Percentiles rank a stretch among this genome's conserved stretches.
Evolutionary conservation across 2,888 invertebrate genomes (phyloP).

Genomic region (Teleiodes luculella): DNA sequence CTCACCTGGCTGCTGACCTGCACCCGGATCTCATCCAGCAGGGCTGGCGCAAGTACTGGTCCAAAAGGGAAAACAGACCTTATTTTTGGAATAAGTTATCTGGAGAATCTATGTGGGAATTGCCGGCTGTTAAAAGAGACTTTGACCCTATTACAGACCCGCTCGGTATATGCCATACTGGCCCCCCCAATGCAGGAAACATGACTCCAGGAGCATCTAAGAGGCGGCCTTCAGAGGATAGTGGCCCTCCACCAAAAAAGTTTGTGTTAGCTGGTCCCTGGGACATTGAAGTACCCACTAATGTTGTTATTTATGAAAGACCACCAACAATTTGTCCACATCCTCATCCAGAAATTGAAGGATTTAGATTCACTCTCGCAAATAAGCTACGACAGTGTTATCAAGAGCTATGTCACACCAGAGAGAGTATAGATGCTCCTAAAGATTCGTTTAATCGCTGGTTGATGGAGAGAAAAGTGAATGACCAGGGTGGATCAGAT

Average conservation of each 20-base stretch:
- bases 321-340: conserved; percentile 91
- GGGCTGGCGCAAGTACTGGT: conserved; percentile 99
- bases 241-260: conserved; percentile 89
- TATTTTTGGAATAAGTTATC: conserved; percentile 98
- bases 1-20: conserved; percentile 66
- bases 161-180: conserved; percentile 85
- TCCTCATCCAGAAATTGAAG: conserved; percentile 96
- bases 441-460: conserved; percentile 97
- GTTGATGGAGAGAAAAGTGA: conserved; percentile 96
- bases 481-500: conserved; percentile 91
- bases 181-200: conserved; percentile 61
- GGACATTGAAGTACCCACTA: conserved; percentile 96
- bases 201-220: conserved; percentile 81
- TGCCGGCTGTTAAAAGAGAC: conserved; percentile 89
- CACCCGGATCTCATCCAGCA: conserved; percentile 82
- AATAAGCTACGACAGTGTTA: conserved; percentile 93
- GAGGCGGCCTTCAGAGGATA: conserved; percentile 88
- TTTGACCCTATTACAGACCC: conserved; percentile 96
- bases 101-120: conserved; percentile 98
- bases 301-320: conserved; percentile 93
- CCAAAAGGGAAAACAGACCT: conserved; percentile 94
- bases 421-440: conserved; percentile 96
- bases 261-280: conserved; percentile 94
- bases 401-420: conserved; percentile 94
- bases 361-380: conserved; percentile 88